Conservation (phyloP, 1,140 invertebrate species). For the Drosophila equinoxialis region DNA sequence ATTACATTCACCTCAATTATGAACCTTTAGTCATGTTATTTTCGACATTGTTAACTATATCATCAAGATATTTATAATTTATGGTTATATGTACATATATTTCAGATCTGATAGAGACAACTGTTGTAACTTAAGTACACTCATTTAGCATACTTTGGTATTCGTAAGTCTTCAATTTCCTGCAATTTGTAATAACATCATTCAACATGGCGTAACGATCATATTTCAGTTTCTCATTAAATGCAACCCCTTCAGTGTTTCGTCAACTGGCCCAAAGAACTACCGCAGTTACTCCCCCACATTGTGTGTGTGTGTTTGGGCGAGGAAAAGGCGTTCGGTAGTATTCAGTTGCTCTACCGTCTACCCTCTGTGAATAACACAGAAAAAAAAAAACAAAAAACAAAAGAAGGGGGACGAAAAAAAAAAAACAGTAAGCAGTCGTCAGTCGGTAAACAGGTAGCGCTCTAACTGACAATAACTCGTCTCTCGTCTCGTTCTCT, state of each 20-base stretch:
- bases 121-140: background rate
- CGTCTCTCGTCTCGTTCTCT: slow-evolving; percentile 38
- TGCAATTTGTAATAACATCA: slow-evolving; percentile 8
- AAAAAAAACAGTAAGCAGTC: slow-evolving; percentile 44
- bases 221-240: slow-evolving; percentile 14
- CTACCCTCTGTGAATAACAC: slow-evolving; percentile 18
- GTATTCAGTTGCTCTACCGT: slow-evolving; percentile 37
- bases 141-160: slow-evolving; percentile 3
- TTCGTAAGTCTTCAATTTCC: slow-evolving; percentile 7
- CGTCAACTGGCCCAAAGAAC: slow-evolving; percentile 39
- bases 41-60: background rate
- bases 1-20: too few species aligned
- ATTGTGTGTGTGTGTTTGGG: background rate
- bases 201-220: slow-evolving; percentile 11
- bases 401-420: slow-evolving; percentile 8
- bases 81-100: background rate
- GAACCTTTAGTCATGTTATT: too few species aligned
- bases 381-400: background rate
- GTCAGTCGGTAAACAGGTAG: slow-evolving; percentile 79
- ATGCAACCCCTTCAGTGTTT: slow-evolving; percentile 8
- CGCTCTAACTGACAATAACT: slow-evolving; percentile 82
- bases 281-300: slow-evolving; percentile 50
- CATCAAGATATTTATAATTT: background rate
- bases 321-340: slow-evolving; percentile 41
- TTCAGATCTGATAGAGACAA: too few species aligned